phyloP scores from a whole-genome alignment of 2,888 invertebrate species.

The Polyommatus iphigenia region DNA sequence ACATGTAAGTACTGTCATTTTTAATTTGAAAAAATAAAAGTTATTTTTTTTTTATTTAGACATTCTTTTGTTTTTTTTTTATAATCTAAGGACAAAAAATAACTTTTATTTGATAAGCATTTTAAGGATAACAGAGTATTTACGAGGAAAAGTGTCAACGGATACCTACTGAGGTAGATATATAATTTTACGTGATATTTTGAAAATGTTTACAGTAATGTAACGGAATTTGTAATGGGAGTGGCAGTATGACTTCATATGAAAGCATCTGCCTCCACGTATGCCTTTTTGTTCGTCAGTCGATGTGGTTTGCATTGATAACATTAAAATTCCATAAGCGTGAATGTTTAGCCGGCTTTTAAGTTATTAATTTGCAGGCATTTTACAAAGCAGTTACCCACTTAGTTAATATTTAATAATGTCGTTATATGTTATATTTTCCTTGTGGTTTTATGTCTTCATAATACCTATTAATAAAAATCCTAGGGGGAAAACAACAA shows the following conservation, averaged over 20 bases:
- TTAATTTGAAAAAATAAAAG: slow-evolving; percentile 55
- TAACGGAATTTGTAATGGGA: slow-evolving; percentile 53
- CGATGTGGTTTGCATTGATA: slow-evolving; percentile 33
- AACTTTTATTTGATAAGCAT: background rate
- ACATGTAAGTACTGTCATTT: slow-evolving; percentile 28
- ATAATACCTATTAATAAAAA: background rate
- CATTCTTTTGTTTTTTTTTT: slow-evolving; percentile 4
- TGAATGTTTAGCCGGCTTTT: background rate
- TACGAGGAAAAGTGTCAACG: background rate
- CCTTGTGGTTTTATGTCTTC: background rate
- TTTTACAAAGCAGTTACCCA: background rate
- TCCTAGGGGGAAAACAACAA: background rate
- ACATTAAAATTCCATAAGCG: slow-evolving; percentile 28
- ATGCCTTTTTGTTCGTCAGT: slow-evolving; percentile 39
- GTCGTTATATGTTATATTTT: background rate
- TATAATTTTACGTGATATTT: background rate
- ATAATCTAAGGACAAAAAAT: background rate
- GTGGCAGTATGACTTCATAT: slow-evolving; percentile 58
- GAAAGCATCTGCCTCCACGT: slow-evolving; percentile 42
- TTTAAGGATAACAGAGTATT: background rate
- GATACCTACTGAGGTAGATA: background rate
- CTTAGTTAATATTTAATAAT: background rate
- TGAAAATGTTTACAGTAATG: slow-evolving; percentile 23
- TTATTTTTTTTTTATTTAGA: slow-evolving; percentile 46
- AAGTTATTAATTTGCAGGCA: background rate